Percentiles rank a stretch among this genome's conserved stretches.
Conservation (phyloP, 2,113 vertebrate species). For the Mirza zaza region DNA sequence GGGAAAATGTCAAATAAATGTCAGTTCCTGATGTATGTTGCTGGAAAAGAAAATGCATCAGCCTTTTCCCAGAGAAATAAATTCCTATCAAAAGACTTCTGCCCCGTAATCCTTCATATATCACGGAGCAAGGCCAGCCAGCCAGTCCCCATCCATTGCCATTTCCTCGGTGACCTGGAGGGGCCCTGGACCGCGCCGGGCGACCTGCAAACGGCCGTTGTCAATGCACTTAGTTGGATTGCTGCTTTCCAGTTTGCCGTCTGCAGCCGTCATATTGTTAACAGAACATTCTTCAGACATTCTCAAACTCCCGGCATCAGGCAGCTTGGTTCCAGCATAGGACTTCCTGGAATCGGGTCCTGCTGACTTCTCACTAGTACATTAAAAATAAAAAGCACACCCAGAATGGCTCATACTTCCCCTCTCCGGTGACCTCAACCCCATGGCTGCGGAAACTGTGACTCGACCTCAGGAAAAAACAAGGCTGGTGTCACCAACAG, state of each 20-base stretch:
- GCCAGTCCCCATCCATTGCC: neutral
- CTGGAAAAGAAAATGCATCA: constrained; percentile 60
- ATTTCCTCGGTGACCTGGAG: neutral
- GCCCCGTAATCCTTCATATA: neutral
- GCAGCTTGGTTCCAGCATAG: neutral
- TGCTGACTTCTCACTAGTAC: constrained; percentile 32
- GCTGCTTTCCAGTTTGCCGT: constrained; percentile 30
- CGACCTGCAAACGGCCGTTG: neutral
- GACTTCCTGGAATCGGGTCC: constrained; percentile 47
- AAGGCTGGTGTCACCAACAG: constrained; percentile 56
- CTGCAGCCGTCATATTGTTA: constrained; percentile 41
- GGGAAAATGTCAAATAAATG: constrained; percentile 59
- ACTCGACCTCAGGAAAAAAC: constrained; percentile 74
- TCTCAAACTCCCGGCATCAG: constrained; percentile 51
- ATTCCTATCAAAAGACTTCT: constrained; percentile 52
- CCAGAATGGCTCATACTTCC: constrained; percentile 45
- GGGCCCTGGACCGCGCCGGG: neutral
- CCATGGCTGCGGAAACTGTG: constrained; percentile 64
- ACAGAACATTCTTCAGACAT: constrained; percentile 34
- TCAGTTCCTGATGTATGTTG: constrained; percentile 62
- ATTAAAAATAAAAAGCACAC: constrained; percentile 66
- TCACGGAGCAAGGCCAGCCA: neutral
- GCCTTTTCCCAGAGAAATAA: constrained; percentile 56
- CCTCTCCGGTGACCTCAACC: constrained; percentile 65
- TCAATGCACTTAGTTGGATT: constrained; percentile 2